Evolutionary conservation across 2,888 invertebrate genomes (phyloP).

Genomic region (Oeneis ivallda): DNA sequence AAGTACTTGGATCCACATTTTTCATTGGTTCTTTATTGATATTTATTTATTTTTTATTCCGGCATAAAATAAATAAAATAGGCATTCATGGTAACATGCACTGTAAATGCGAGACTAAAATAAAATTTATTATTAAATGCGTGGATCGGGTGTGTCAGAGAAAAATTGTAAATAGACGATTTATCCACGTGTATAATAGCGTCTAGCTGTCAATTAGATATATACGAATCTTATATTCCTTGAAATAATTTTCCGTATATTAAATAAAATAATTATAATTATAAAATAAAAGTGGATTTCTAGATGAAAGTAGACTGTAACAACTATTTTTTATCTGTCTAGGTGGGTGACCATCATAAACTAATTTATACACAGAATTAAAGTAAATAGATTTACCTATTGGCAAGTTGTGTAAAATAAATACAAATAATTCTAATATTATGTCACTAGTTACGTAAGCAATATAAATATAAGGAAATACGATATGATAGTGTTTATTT

Average conservation of each 20-base stretch:
- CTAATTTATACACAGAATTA: conserved; percentile 79
- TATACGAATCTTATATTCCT: conserved; percentile 75
- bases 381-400: conserved; percentile 77
- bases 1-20: conserved; percentile 22
- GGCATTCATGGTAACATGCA: conserved; percentile 47
- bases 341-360: conserved; percentile 80
- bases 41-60: conserved; percentile 21
- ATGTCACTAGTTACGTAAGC: conserved; percentile 82
- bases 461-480: conserved; percentile 81
- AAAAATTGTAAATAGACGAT: conserved; percentile 77
- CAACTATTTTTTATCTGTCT: conserved; percentile 80
- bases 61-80: conserved; percentile 5
- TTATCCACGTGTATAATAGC: conserved; percentile 76
- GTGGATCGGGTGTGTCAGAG: conserved; percentile 71
- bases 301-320: conserved; percentile 77
- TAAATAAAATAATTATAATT: conserved; percentile 42
- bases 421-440: conserved; percentile 81
- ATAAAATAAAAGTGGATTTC: conserved; percentile 51
- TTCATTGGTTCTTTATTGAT: background rate
- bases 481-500: conserved; percentile 61
- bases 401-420: conserved; percentile 81
- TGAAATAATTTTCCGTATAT: conserved; percentile 64
- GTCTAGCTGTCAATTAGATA: conserved; percentile 77
- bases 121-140: conserved; percentile 66
- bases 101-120: conserved; percentile 67